Conservation (phyloP, 2,888 invertebrate genomes). For the Dendrolimus pini region DNA sequence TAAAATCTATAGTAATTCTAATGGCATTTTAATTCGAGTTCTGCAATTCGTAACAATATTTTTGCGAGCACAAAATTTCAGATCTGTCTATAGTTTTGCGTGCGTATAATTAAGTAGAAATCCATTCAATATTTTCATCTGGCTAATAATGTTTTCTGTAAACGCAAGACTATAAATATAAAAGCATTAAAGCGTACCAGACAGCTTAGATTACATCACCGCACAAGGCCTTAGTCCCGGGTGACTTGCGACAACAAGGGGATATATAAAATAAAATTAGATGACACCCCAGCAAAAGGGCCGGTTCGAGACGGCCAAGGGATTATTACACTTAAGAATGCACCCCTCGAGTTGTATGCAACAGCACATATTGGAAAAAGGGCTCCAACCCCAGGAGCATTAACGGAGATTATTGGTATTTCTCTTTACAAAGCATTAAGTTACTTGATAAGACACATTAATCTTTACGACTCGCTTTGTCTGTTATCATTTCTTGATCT, state of each 20-base stretch:
- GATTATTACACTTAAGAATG: constrained; percentile 67
- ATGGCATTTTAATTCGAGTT: too few relatives aligned
- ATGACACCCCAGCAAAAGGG: constrained; percentile 40
- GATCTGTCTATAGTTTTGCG: too few relatives aligned
- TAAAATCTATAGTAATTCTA: too few relatives aligned
- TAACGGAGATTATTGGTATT: constrained; percentile 62
- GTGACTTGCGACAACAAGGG: constrained; percentile 22
- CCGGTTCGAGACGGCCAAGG: constrained; percentile 48
- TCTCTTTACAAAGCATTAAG: constrained; percentile 59
- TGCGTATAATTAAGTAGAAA: too few relatives aligned
- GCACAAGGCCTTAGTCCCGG: constrained; percentile 34
- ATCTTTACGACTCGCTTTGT: constrained; percentile 50
- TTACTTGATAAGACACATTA: constrained; percentile 55
- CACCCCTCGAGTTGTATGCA: constrained; percentile 44
- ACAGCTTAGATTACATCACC: constrained; percentile 35
- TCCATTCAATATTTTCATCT: too few relatives aligned
- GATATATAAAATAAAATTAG: constrained; percentile 46
- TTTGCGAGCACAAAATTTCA: too few relatives aligned
- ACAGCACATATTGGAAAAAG: constrained; percentile 48
- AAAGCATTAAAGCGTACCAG: constrained; percentile 19
- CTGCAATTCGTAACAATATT: too few relatives aligned
- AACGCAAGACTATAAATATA: background rate
- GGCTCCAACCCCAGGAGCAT: constrained; percentile 54
- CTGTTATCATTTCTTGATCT: constrained; percentile 20
- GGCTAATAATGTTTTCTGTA: too few relatives aligned